These are phyloP conservation scores for Acropora yongei DNA, from an alignment of 64 coral and sea anemone species.

Conservation along the genomic window DNA sequence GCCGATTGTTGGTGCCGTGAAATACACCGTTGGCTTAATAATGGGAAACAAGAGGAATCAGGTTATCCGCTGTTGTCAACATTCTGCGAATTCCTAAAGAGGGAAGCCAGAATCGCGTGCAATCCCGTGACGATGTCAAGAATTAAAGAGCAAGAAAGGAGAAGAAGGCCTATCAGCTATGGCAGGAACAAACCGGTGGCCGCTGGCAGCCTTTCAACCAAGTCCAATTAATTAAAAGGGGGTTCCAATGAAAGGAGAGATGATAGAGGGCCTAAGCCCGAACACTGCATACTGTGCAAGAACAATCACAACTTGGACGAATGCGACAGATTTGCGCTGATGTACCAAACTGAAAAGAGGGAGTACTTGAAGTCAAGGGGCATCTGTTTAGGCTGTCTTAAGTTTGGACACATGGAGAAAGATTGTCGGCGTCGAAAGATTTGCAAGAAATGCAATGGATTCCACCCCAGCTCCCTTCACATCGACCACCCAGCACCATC, in stretches of 20 bases:
- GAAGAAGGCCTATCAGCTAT: neutral
- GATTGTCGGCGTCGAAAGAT: conserved; percentile 7
- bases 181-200: neutral
- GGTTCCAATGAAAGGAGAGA: conserved; percentile 25
- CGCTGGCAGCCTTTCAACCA: neutral
- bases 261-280: neutral
- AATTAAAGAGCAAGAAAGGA: conserved; percentile 8
- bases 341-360: neutral
- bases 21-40: conserved; percentile 51
- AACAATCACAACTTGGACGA: conserved; percentile 29
- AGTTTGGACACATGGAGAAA: conserved; percentile 26
- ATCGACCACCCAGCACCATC: neutral
- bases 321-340: conserved; percentile 25
- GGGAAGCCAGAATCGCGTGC: conserved; percentile 46
- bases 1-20: conserved; percentile 43
- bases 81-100: conserved; percentile 30
- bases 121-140: conserved; percentile 19
- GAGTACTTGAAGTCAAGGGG: conserved; percentile 7
- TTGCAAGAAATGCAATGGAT: conserved; percentile 25
- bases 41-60: neutral
- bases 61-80: conserved; percentile 23
- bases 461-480: conserved; percentile 24
- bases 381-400: conserved; percentile 27
- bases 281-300: conserved; percentile 25
- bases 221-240: neutral